Conservation (phyloP, 2,888 invertebrate species). For the Drosophila formosana region DNA sequence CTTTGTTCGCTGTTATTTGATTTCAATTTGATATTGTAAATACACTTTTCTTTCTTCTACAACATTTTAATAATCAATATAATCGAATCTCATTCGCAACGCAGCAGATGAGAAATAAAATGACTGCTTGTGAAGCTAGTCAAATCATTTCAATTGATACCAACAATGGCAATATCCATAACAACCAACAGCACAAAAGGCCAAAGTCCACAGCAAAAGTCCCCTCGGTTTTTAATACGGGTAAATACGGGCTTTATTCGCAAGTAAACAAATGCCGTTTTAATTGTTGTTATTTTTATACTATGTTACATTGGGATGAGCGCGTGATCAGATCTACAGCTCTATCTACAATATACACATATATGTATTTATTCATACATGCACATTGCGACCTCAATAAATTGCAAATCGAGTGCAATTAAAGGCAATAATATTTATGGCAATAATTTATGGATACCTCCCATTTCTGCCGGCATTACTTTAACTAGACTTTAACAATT, state of each 20-base stretch:
- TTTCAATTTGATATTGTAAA: conserved; percentile 38
- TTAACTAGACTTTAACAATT: no score
- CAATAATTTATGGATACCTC: neutral
- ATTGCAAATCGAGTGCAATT: neutral
- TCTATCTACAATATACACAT: neutral
- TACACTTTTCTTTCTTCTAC: conserved; percentile 1
- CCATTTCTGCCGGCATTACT: no score
- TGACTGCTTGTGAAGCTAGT: conserved; percentile 10
- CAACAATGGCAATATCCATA: neutral
- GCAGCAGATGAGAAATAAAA: no score
- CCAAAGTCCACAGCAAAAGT: conserved; percentile 3
- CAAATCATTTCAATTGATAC: conserved; percentile 28
- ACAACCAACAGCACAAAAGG: conserved; percentile 8
- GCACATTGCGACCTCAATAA: neutral
- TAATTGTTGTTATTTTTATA: conserved; percentile 9
- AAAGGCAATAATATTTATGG: neutral
- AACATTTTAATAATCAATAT: conserved; percentile 13
- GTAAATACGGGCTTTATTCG: conserved; percentile 22
- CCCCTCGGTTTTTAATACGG: conserved; percentile 2
- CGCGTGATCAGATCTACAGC: conserved; percentile 3
- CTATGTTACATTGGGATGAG: conserved; percentile 3
- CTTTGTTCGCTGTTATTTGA: conserved; percentile 37
- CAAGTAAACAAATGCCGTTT: conserved; percentile 17
- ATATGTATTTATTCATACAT: neutral
- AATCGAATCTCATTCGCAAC: neutral